These are phyloP conservation scores for Chrysotoxum bicinctum DNA, from an alignment of 2,888 invertebrate genomes.

Conservation along the genomic window DNA sequence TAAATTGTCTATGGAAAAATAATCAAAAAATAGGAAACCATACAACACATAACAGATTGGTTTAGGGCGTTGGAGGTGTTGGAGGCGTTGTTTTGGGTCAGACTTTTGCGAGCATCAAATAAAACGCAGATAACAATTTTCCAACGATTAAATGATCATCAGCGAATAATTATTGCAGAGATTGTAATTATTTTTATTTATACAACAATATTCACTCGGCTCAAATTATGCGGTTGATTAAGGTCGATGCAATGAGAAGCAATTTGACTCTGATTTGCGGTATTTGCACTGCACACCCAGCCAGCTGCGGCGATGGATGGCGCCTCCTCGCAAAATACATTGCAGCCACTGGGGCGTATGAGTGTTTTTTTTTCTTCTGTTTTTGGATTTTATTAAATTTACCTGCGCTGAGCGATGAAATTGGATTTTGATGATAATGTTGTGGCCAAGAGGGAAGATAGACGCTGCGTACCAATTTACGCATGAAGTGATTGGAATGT, in stretches of 20 bases:
- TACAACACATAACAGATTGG: not conserved
- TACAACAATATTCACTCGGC: slow-evolving; percentile 49
- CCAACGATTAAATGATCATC: slow-evolving; percentile 66
- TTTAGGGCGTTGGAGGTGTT: too few species aligned
- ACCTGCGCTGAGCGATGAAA: slow-evolving; percentile 26
- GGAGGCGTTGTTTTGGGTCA: not conserved
- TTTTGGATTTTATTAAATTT: slow-evolving; percentile 20
- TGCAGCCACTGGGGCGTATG: slow-evolving; percentile 21
- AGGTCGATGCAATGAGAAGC: slow-evolving; percentile 50
- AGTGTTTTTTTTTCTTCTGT: slow-evolving; percentile 33
- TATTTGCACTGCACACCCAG: slow-evolving; percentile 1
- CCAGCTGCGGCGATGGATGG: not conserved
- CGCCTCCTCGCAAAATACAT: not conserved
- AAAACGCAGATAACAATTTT: slow-evolving; percentile 60
- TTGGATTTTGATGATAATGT: slow-evolving; percentile 29
- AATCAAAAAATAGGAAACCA: not conserved
- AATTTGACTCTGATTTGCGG: slow-evolving; percentile 67
- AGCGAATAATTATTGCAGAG: slow-evolving; percentile 68
- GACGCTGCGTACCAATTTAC: not conserved
- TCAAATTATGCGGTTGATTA: slow-evolving; percentile 69
- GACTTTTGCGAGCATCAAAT: slow-evolving; percentile 43
- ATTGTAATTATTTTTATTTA: slow-evolving; percentile 70
- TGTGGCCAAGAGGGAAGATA: not conserved
- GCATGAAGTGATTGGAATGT: slow-evolving; percentile 23
- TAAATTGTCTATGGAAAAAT: slow-evolving; percentile 23